These are phyloP conservation scores for Tricholauxania praeusta DNA, from an alignment of 2,888 invertebrate species.

Conservation along the genomic window DNA sequence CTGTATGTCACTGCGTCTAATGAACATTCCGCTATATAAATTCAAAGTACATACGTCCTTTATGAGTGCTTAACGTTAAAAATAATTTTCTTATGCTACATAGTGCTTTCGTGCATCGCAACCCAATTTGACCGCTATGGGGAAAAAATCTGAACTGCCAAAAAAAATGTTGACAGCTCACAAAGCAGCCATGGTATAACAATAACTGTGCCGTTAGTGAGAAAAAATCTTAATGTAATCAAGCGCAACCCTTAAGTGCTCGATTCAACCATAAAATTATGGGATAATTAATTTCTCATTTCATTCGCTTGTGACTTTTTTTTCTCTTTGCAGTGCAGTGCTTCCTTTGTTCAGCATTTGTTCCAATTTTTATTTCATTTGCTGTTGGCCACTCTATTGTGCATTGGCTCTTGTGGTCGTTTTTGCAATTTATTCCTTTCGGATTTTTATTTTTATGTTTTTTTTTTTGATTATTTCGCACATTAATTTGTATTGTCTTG, in stretches of 20 bases:
- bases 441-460: neutral
- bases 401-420: conserved; percentile 9
- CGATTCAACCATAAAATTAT: conserved; percentile 65
- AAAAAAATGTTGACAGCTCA: too few relatives aligned
- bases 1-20: too few relatives aligned
- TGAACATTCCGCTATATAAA: too few relatives aligned
- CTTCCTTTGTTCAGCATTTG: conserved; percentile 9
- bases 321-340: neutral
- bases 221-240: conserved; percentile 20
- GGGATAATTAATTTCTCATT: conserved; percentile 64
- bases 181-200: too few relatives aligned
- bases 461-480: conserved; percentile 19
- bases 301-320: conserved; percentile 1
- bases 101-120: too few relatives aligned
- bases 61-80: too few relatives aligned
- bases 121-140: too few relatives aligned
- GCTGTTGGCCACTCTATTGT: conserved; percentile 8
- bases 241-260: conserved; percentile 58
- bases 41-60: too few relatives aligned
- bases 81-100: too few relatives aligned
- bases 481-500: conserved; percentile 23
- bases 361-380: conserved; percentile 1
- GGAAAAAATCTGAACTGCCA: too few relatives aligned
- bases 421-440: neutral
- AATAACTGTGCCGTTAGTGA: too few relatives aligned